These are phyloP conservation scores for Taeniopygia guttata DNA, from an alignment of 2,797 vertebrate species.

Conservation along the genomic window DNA sequence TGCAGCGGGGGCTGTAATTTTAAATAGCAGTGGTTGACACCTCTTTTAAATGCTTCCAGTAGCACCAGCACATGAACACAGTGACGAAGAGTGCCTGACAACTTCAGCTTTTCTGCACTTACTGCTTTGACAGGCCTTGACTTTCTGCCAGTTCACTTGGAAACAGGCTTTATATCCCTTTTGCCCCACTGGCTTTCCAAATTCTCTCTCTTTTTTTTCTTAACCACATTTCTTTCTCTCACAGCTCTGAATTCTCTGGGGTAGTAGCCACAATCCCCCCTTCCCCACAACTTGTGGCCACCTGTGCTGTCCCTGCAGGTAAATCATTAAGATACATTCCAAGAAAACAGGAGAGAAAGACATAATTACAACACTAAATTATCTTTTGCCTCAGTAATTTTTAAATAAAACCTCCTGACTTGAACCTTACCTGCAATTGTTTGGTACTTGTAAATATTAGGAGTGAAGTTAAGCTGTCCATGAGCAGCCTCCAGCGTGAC, in stretches of 20 bases:
- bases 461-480: not conserved
- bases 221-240: not conserved
- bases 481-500: not conserved
- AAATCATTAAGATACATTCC: not conserved
- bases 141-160: conserved; percentile 49
- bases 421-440: not conserved
- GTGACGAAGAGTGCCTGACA: conserved; percentile 52
- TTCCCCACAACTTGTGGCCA: not conserved
- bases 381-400: not conserved
- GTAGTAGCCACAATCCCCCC: not conserved
- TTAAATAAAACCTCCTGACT: not conserved
- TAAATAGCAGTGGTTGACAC: conserved; percentile 9
- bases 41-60: conserved; percentile 37
- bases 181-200: conserved; percentile 16
- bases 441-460: not conserved
- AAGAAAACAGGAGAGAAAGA: not conserved
- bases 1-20: not conserved
- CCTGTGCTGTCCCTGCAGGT: not conserved
- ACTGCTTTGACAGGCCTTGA: conserved; percentile 57
- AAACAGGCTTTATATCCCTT: conserved; percentile 25
- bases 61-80: conserved; percentile 2
- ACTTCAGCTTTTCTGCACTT: conserved; percentile 36
- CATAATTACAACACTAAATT: not conserved
- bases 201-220: not conserved
- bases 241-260: not conserved